Conservation (phyloP, 2,888 invertebrate species). For the Axea sp. region DNA sequence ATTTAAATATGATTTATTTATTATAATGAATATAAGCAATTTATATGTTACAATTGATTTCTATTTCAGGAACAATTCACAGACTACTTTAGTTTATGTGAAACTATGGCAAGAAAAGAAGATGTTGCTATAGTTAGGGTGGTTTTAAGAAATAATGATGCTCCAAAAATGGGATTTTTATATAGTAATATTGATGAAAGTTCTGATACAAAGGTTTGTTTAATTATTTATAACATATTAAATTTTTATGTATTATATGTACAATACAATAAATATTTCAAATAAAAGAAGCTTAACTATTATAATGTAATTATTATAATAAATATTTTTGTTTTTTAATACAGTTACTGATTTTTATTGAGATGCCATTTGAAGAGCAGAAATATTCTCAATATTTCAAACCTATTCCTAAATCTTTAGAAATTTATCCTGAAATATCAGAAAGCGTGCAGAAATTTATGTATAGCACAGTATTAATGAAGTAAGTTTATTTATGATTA, state of each 20-base stretch:
- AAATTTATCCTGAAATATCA: conserved; percentile 16
- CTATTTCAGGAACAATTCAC: conserved; percentile 1
- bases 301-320: too few species aligned
- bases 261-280: too few species aligned
- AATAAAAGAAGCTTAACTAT: too few species aligned
- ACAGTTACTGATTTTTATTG: conserved; percentile 25
- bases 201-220: neutral
- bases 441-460: conserved; percentile 6
- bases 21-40: too few species aligned
- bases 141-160: conserved; percentile 21
- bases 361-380: conserved; percentile 35
- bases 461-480: conserved; percentile 11
- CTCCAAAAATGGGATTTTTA: conserved; percentile 31
- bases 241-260: too few species aligned
- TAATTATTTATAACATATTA: too few species aligned
- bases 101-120: conserved; percentile 5
- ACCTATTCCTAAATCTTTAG: conserved; percentile 16
- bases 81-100: conserved; percentile 26
- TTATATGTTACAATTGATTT: too few species aligned
- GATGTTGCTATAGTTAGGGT: conserved; percentile 17
- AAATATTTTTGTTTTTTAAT: too few species aligned
- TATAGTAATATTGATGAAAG: neutral
- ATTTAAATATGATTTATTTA: too few species aligned
- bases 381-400: conserved; percentile 17
- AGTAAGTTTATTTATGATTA: too few species aligned